These are phyloP conservation scores for Montipora efflorescens DNA, from an alignment of 64 coral and sea anemone species.

Conservation along the genomic window DNA sequence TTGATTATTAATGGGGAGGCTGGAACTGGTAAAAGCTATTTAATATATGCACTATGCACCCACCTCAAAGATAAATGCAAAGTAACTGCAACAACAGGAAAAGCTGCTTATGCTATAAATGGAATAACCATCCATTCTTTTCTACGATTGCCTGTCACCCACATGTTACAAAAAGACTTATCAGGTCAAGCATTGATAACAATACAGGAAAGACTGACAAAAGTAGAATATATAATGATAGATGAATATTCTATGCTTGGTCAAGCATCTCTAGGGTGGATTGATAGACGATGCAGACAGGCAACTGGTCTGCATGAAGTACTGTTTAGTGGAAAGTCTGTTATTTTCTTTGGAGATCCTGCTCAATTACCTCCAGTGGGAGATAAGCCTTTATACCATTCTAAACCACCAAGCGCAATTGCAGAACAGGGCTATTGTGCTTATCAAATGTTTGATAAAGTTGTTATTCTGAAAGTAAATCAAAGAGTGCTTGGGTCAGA, in stretches of 20 bases:
- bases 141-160: conserved; percentile 16
- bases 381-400: conserved; percentile 1
- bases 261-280: conserved; percentile 49
- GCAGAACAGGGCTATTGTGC: too few species aligned
- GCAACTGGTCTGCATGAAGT: too few species aligned
- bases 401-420: not conserved
- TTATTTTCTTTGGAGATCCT: conserved; percentile 38
- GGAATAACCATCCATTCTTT: conserved; percentile 13
- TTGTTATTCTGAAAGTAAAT: not conserved
- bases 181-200: too few species aligned
- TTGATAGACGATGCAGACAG: conserved; percentile 8
- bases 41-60: conserved; percentile 19
- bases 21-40: conserved; percentile 41
- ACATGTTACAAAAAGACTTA: not conserved
- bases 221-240: too few species aligned
- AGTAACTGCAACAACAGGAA: conserved; percentile 52
- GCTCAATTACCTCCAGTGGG: not conserved
- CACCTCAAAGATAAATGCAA: conserved; percentile 35
- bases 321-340: not conserved
- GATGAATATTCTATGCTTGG: conserved; percentile 41
- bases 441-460: too few species aligned
- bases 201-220: too few species aligned
- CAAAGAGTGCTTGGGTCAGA: not conserved
- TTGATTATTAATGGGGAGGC: conserved; percentile 33
- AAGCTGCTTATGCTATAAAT: conserved; percentile 36